phyloP scores from a whole-genome alignment of 2,113 vertebrate species.

The Mohoua ochrocephala region DNA sequence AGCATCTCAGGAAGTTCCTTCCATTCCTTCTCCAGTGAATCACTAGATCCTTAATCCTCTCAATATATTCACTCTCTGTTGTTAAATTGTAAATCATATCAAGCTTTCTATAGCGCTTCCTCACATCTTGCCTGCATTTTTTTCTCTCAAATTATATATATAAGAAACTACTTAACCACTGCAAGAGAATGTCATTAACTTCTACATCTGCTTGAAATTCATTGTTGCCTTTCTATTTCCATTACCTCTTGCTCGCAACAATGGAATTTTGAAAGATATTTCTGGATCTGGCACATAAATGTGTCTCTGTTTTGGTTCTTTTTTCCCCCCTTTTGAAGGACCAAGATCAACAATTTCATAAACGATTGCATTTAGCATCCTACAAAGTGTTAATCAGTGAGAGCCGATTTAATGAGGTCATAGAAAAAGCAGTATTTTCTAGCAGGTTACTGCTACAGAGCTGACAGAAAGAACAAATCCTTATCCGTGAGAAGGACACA shows the following conservation, averaged over 20 bases:
- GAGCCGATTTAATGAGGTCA: conserved; percentile 64
- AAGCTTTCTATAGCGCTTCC: neutral
- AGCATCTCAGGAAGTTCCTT: conserved; percentile 1
- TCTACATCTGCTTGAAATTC: neutral
- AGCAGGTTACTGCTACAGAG: conserved; percentile 66
- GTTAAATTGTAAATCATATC: neutral
- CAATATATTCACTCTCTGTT: neutral
- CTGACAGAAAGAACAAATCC: conserved; percentile 69
- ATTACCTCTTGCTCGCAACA: conserved; percentile 32
- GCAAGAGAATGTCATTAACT: neutral
- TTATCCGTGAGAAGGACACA: conserved; percentile 74
- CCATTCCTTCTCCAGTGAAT: neutral
- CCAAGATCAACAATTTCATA: conserved; percentile 48
- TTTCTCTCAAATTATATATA: neutral
- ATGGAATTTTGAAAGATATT: conserved; percentile 11
- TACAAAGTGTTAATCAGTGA: conserved; percentile 69
- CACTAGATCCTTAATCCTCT: neutral
- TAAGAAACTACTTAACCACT: neutral
- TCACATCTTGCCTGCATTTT: neutral
- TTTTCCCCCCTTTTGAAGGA: conserved; percentile 36
- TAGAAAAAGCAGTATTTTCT: conserved; percentile 68
- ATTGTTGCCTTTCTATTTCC: conserved; percentile 26
- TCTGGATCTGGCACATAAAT: conserved; percentile 29
- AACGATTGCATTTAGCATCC: conserved; percentile 50
- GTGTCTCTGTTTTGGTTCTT: neutral